Percentiles rank a stretch among this genome's conserved stretches.
Conservation (phyloP, 1,140 invertebrate genomes). For the Sesamia nonagrioides region DNA sequence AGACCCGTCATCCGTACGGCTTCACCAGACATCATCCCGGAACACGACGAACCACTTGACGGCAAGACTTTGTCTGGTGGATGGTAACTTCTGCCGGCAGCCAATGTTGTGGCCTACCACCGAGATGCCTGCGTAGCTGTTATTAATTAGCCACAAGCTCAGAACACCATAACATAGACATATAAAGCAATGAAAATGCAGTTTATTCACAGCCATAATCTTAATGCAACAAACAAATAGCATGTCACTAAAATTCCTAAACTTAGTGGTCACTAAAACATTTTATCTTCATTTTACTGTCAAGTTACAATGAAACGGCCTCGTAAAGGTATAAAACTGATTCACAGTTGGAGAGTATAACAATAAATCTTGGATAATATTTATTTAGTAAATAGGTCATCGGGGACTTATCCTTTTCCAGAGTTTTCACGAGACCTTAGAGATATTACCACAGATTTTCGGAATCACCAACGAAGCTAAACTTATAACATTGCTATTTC, state of each 20-base stretch:
- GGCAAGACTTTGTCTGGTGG: no score
- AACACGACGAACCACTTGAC: no score
- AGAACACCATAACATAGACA: no score
- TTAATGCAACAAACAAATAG: not conserved
- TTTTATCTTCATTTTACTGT: conserved; percentile 27
- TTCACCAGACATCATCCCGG: no score
- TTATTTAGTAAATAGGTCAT: conserved; percentile 36
- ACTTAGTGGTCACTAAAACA: conserved; percentile 7
- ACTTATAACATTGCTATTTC: not conserved
- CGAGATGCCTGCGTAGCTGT: no score
- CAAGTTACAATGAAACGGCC: conserved; percentile 1
- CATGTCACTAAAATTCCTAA: conserved; percentile 1
- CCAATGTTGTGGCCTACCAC: no score
- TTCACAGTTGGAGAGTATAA: conserved; percentile 1
- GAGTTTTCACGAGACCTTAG: not conserved
- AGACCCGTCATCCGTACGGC: no score
- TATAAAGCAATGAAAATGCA: not conserved
- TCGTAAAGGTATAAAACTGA: conserved; percentile 22
- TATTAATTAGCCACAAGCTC: no score
- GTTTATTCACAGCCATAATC: not conserved
- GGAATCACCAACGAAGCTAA: not conserved
- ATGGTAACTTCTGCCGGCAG: no score
- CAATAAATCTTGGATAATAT: conserved; percentile 20
- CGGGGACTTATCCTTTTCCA: not conserved
- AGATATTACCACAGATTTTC: not conserved